These are phyloP conservation scores for Koerneria pararmatus DNA, from an alignment of 2,888 invertebrate species.

Conservation along the genomic window DNA sequence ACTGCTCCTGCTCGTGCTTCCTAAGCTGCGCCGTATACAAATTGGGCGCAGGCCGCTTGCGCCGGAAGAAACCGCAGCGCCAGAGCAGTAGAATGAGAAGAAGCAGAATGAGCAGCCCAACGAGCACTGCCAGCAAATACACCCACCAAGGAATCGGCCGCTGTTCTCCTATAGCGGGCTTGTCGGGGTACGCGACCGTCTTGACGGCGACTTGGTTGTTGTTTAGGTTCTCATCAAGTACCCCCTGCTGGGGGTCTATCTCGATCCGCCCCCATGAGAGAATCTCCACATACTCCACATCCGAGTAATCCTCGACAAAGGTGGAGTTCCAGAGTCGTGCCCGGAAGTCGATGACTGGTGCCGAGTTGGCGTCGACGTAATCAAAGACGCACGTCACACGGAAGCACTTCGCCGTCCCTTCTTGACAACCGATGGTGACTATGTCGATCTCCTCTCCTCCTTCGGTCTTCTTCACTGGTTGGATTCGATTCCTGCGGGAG, in stretches of 20 bases:
- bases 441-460: constrained; percentile 44
- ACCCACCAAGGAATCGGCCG: constrained; percentile 43
- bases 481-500: constrained; percentile 24
- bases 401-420: constrained; percentile 77
- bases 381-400: constrained; percentile 79
- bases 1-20: constrained; percentile 17
- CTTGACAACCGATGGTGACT: constrained; percentile 50
- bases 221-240: constrained; percentile 52
- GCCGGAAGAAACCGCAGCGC: constrained; percentile 46
- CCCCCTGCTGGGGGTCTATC: constrained; percentile 42
- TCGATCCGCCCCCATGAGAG: constrained; percentile 37
- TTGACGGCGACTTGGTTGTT: constrained; percentile 48
- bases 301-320: constrained; percentile 70
- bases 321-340: constrained; percentile 92
- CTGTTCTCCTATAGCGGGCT: constrained; percentile 48
- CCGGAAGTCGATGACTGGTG: constrained; percentile 77
- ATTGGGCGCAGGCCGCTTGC: constrained; percentile 35
- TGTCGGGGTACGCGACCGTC: constrained; percentile 58
- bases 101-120: constrained; percentile 49
- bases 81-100: constrained; percentile 33
- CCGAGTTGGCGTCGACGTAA: constrained; percentile 73
- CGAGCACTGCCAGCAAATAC: constrained; percentile 36
- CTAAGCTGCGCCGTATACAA: constrained; percentile 22
- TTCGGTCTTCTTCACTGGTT: constrained; percentile 32
- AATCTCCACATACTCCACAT: constrained; percentile 49